These are phyloP conservation scores for Notiomystis cincta DNA, from an alignment of 2,113 vertebrate species.

Conservation along the genomic window DNA sequence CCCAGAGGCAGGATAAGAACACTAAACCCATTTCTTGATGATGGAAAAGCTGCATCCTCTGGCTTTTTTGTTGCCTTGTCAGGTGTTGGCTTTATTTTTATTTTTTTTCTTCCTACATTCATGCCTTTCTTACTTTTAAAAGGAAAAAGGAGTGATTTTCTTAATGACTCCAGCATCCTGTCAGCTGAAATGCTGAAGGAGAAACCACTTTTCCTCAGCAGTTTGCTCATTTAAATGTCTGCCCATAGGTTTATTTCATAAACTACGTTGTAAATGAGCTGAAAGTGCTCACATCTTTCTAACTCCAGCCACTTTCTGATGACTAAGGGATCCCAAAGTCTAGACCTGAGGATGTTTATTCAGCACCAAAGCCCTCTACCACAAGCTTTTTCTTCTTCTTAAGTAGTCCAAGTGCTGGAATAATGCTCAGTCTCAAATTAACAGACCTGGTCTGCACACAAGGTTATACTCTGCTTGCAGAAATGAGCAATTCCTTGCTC, in stretches of 20 bases:
- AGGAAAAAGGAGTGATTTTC: not conserved
- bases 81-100: not conserved
- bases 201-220: conserved; percentile 3
- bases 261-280: not conserved
- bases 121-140: not conserved
- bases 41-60: not conserved
- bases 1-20: not conserved
- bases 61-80: not conserved
- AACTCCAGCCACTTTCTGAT: not conserved
- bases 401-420: not conserved
- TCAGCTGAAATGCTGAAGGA: not conserved
- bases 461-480: conserved; percentile 18
- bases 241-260: not conserved
- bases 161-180: not conserved
- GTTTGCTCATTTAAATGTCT: conserved; percentile 1
- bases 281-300: not conserved
- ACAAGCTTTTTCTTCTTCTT: not conserved
- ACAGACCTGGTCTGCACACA: not conserved
- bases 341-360: not conserved
- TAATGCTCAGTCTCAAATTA: conserved; percentile 24
- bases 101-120: not conserved
- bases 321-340: not conserved
- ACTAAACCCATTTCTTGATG: not conserved
- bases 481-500: not conserved
- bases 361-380: not conserved